Evolutionary conservation across 2,113 vertebrate genomes (phyloP).

Genomic region (Tragulus kanchil): DNA sequence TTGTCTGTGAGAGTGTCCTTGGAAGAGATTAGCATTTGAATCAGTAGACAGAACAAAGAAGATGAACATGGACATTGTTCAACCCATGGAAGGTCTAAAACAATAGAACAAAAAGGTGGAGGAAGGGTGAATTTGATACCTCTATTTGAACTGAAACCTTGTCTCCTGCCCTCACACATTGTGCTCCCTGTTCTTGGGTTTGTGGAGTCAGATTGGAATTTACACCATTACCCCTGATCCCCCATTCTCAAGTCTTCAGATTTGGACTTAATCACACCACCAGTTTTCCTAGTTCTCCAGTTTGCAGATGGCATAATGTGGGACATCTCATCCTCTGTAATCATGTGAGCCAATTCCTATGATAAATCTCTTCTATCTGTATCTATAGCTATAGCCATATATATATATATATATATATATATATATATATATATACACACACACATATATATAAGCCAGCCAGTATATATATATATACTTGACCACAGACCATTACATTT

Average conservation of each 20-base stretch:
- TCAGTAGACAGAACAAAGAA: neutral
- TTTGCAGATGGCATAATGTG: neutral
- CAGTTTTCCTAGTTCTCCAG: neutral
- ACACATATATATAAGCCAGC: neutral
- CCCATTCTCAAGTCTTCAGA: neutral
- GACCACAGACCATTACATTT: conserved; percentile 42
- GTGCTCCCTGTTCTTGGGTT: neutral
- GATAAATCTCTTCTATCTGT: neutral
- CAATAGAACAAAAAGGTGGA: neutral
- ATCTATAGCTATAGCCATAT: neutral
- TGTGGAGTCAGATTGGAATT: neutral
- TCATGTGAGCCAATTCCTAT: neutral
- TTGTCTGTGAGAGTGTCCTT: neutral
- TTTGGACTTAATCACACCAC: neutral
- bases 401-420: neutral
- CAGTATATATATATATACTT: too few relatives aligned
- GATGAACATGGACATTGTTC: neutral
- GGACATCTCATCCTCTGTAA: neutral
- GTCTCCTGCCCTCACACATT: neutral
- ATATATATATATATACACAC: too few relatives aligned
- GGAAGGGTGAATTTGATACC: neutral
- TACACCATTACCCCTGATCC: neutral
- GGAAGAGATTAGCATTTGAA: neutral
- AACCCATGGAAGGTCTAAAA: neutral
- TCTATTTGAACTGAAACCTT: neutral